phyloP scores from a whole-genome alignment of 2,113 vertebrate species.

The Dipodomys merriami region DNA sequence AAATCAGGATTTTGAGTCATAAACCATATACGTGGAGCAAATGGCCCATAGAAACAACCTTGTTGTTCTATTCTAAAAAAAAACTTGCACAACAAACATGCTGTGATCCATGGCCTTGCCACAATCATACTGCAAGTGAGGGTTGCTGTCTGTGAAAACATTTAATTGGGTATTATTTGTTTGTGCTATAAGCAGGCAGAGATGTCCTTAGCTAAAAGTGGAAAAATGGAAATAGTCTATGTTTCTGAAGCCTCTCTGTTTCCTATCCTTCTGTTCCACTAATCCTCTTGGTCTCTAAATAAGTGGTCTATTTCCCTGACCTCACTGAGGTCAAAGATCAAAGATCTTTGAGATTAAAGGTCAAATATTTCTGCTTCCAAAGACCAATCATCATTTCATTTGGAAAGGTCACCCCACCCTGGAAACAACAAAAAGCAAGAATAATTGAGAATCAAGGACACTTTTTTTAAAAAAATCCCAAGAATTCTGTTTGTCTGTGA shows the following conservation, averaged over 20 bases:
- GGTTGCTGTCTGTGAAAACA: background rate
- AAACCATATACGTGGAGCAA: background rate
- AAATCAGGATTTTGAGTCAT: conserved; percentile 40
- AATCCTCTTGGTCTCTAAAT: background rate
- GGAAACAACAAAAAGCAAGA: conserved; percentile 42
- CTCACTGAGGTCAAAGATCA: background rate
- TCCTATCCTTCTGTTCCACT: background rate
- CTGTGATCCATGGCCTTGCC: conserved; percentile 36
- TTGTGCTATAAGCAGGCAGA: conserved; percentile 54
- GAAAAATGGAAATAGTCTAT: conserved; percentile 9
- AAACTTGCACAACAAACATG: conserved; percentile 44
- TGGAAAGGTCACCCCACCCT: background rate
- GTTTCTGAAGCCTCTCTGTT: background rate
- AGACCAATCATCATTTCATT: background rate
- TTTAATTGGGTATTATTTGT: conserved; percentile 52
- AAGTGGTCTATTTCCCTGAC: background rate
- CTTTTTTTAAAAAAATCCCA: background rate
- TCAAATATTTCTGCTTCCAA: background rate
- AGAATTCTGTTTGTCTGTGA: background rate
- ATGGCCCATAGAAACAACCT: conserved; percentile 51
- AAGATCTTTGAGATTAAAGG: no score
- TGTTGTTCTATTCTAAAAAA: conserved; percentile 44
- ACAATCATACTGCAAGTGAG: conserved; percentile 27
- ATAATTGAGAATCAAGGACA: background rate
- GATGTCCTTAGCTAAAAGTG: background rate